phyloP scores from a whole-genome alignment of 2,797 vertebrate species.

The Coccyzus lansbergi region DNA sequence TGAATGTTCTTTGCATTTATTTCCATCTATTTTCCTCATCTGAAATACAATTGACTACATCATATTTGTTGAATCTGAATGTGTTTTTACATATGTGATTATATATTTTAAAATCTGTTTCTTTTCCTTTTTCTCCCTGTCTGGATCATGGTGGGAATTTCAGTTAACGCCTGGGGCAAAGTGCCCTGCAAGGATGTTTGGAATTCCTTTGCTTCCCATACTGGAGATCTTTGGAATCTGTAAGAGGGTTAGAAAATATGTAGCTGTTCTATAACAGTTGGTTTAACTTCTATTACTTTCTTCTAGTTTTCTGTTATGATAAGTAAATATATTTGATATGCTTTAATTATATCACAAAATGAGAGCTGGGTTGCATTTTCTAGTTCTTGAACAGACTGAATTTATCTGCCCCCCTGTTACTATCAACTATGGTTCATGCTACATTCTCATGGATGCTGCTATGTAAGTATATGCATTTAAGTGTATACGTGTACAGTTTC shows the following conservation, averaged over 20 bases:
- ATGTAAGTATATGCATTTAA: neutral
- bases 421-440: neutral
- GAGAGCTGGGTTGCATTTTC: neutral
- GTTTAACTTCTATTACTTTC: neutral
- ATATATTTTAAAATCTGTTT: neutral
- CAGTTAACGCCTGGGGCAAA: constrained; percentile 64
- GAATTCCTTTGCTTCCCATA: constrained; percentile 70
- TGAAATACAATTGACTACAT: neutral
- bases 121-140: constrained; percentile 14
- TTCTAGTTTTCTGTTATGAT: constrained; percentile 12
- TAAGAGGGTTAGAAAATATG: constrained; percentile 32
- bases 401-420: neutral
- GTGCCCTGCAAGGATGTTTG: constrained; percentile 64
- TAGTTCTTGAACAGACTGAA: neutral
- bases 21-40: neutral
- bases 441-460: neutral
- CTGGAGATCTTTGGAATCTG: constrained; percentile 65
- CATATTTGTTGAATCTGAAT: neutral
- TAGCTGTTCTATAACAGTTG: neutral
- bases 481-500: neutral
- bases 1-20: neutral
- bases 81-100: neutral
- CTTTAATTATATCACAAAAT: neutral
- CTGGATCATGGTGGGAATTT: constrained; percentile 62
- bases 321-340: neutral